Conservation (phyloP, 2,113 vertebrate genomes). For the Oostethus manadensis region DNA sequence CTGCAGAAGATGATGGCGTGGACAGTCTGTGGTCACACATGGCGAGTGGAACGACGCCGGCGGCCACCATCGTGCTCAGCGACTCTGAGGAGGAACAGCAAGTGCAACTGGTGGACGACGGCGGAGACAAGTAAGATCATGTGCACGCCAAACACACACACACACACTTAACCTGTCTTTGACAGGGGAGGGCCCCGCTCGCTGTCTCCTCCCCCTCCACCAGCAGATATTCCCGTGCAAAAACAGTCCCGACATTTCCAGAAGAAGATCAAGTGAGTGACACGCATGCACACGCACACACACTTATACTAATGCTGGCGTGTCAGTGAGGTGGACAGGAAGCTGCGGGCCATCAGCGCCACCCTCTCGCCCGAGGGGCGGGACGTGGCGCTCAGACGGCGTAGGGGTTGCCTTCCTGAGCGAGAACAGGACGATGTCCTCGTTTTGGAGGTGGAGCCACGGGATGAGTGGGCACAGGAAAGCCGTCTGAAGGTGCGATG, state of each 20-base stretch:
- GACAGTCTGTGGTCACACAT: conserved; percentile 37
- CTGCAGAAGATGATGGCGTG: conserved; percentile 29
- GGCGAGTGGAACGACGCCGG: background rate
- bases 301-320: background rate
- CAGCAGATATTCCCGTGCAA: conserved; percentile 34
- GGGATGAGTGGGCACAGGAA: conserved; percentile 22
- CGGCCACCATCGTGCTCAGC: conserved; percentile 10
- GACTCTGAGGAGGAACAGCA: conserved; percentile 64
- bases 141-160: conserved; percentile 12
- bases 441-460: background rate
- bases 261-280: conserved; percentile 50
- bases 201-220: conserved; percentile 55
- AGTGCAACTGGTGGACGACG: background rate
- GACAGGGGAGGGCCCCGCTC: conserved; percentile 9
- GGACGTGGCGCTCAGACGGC: background rate
- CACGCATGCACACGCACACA: background rate
- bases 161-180: background rate
- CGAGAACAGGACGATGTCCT: conserved; percentile 4
- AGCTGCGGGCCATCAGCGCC: conserved; percentile 50
- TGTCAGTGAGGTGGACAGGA: conserved; percentile 63
- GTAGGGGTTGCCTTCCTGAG: no score
- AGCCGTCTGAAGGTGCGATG: conserved; percentile 72
- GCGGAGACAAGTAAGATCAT: conserved; percentile 1
- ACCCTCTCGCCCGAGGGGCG: conserved; percentile 39
- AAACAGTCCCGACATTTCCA: conserved; percentile 39